Evolutionary conservation across 37 sponge, comb jelly and placozoan species (phyloP), one percentile per base, ranked within the genome.

Genomic region (Diacarnus erythraeanus): DNA sequence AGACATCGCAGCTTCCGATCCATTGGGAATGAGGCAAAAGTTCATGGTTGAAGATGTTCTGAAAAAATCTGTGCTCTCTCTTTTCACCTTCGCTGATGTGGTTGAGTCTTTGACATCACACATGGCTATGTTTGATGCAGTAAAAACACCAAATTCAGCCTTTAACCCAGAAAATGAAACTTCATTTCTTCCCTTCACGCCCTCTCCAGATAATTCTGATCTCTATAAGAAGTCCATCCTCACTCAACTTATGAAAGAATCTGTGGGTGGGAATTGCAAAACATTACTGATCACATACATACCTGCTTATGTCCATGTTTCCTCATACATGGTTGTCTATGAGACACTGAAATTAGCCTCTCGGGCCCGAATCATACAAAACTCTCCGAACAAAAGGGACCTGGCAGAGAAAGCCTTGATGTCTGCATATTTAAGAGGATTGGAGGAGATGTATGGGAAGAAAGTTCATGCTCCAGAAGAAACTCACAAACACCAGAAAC

Each of bases 241-340:
- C 6, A 78, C 78, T 22, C 73, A 47, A 23, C 42, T 93, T 6
- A 43, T 93, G 38, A 42, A 64, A 30, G 90, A 84, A 23, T 64
- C 89, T 0, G 51, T 93, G 17, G 94, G 94, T 18, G 92, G 92
- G 5, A 92, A 92, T 78, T 84, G 92, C 66, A 92, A 84, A 44
- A 87, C 92, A 22, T 63, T 83, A 36, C 57, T 92, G 17, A 37
- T 92, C 15, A 75, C 57, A 31, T 56, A 80, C 42, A 25, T 69
- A 18, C 71, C 69, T n/a, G 54, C 65, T 41, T 12, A 56, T 15
- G 17, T 76, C 1, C 18, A 57, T 29, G 42, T 36, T 0, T 20
- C 31, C 31, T 25, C 37, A 18, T 60, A 18, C 12, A 25, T 33
- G 5, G 66, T 69, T 18, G 37, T 56, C 22, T 35, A 39, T 23